These are phyloP conservation scores for Mesaphorura yosii DNA, from an alignment of 1,140 invertebrate genomes.

Conservation along the genomic window DNA sequence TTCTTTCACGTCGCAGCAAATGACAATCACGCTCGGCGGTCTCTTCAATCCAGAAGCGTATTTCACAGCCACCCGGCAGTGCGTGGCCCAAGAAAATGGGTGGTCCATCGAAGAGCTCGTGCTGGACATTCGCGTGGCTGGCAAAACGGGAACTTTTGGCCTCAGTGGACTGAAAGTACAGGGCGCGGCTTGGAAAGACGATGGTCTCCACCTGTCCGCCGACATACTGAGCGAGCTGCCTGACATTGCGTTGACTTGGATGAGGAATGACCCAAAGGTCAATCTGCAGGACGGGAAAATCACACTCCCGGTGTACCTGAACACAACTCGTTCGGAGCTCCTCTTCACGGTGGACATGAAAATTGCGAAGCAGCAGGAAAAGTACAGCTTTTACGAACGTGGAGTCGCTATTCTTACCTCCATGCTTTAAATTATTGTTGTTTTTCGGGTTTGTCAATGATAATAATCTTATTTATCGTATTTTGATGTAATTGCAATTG, in stretches of 20 bases:
- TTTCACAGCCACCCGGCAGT: constrained; percentile 95
- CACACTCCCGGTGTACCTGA: constrained; percentile 91
- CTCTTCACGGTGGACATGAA: constrained; percentile 92
- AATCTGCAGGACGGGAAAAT: constrained; percentile 53
- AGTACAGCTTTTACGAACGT: constrained; percentile 89
- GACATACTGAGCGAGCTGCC: constrained; percentile 90
- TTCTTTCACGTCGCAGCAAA: constrained; percentile 49
- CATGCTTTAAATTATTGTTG: too few species aligned
- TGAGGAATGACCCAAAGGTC: constrained; percentile 44
- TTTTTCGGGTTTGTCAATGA: too few species aligned
- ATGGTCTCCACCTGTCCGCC: constrained; percentile 78
- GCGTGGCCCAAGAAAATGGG: constrained; percentile 84
- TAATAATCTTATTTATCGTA: too few species aligned
- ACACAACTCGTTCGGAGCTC: constrained; percentile 85
- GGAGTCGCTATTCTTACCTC: constrained; percentile 89
- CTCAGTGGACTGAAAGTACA: constrained; percentile 74
- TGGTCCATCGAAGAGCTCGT: constrained; percentile 91
- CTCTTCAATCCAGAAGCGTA: constrained; percentile 97
- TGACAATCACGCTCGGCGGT: constrained; percentile 91
- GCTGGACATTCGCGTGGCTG: constrained; percentile 65
- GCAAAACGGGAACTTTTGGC: constrained; percentile 20
- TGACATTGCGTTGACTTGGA: constrained; percentile 75
- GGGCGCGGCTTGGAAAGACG: constrained; percentile 83
- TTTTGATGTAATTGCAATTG: too few species aligned
- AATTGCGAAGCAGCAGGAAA: constrained; percentile 70